phyloP scores from a whole-genome alignment of 1,140 invertebrate species.

The Drosophila rufa region DNA sequence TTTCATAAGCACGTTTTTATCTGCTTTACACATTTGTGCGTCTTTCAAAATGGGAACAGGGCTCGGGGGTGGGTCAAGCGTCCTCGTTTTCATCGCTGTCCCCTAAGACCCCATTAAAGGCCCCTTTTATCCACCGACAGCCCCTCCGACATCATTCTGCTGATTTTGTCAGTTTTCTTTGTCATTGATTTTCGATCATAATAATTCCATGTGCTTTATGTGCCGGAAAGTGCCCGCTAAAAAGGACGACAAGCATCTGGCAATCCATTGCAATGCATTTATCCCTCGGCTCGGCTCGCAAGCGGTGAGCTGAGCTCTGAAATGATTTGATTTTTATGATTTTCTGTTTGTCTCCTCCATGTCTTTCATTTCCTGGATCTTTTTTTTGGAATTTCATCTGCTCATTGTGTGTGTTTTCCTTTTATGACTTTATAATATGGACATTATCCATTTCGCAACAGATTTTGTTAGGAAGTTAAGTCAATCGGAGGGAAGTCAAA shows the following conservation, averaged over 20 bases:
- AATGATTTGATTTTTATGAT: constrained; percentile 73
- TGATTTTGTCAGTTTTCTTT: constrained; percentile 81
- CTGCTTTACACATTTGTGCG: constrained; percentile 77
- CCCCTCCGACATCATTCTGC: constrained; percentile 37
- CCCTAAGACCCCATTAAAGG: constrained; percentile 32
- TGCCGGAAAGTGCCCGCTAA: constrained; percentile 57
- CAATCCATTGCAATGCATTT: constrained; percentile 65
- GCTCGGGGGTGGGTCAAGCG: constrained; percentile 41
- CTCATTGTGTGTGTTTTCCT: constrained; percentile 16
- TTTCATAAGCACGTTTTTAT: constrained; percentile 80
- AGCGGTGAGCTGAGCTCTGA: constrained; percentile 26
- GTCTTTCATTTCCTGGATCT: constrained; percentile 44
- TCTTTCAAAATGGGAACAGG: constrained; percentile 37
- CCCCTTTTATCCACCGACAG: constrained; percentile 6
- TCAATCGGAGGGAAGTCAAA: not conserved
- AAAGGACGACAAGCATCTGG: constrained; percentile 54
- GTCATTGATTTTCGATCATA: constrained; percentile 80
- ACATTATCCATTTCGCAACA: constrained; percentile 7
- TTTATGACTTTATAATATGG: constrained; percentile 56
- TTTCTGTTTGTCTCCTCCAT: constrained; percentile 26
- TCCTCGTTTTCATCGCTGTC: constrained; percentile 17
- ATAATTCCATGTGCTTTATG: constrained; percentile 80
- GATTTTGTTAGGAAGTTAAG: constrained; percentile 1
- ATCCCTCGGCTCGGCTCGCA: constrained; percentile 11
- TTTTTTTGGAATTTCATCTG: constrained; percentile 18